Percentiles rank a stretch among this genome's conserved stretches.
These are phyloP conservation scores for Diacarnus erythraeanus DNA, from an alignment of 37 sponge, comb jelly and placozoan genomes.

Conservation along the genomic window DNA sequence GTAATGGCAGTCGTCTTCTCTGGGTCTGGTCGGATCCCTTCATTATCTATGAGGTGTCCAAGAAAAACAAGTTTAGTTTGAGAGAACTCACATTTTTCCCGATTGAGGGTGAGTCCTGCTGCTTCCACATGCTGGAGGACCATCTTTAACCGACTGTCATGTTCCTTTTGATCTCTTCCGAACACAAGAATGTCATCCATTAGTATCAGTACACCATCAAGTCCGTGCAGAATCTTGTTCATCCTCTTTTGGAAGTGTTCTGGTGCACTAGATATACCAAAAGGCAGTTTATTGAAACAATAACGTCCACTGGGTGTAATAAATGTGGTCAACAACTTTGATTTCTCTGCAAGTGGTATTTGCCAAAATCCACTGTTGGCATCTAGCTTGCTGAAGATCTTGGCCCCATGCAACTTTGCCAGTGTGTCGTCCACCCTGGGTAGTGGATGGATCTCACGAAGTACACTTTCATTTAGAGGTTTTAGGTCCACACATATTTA, in stretches of 20 bases:
- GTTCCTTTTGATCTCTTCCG: conserved; percentile 16
- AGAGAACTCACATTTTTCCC: conserved; percentile 41
- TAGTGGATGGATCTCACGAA: conserved; percentile 44
- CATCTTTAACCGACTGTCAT: conserved; percentile 13
- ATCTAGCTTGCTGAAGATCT: conserved; percentile 52
- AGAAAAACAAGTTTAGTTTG: conserved; percentile 8
- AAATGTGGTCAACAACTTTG: no score
- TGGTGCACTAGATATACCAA: conserved; percentile 51
- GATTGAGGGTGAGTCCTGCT: conserved; percentile 51
- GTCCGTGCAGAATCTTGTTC: conserved; percentile 17
- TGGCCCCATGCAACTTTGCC: conserved; percentile 56
- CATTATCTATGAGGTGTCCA: conserved; percentile 10
- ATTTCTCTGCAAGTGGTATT: no score
- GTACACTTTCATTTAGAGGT: conserved; percentile 13
- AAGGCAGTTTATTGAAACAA: conserved; percentile 44
- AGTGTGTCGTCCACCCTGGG: conserved; percentile 58
- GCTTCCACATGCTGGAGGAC: conserved; percentile 11
- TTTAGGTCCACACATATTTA: conserved; percentile 50
- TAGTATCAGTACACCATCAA: conserved; percentile 33
- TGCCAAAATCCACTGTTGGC: conserved; percentile 67
- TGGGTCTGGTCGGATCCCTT: conserved; percentile 48
- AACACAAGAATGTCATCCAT: conserved; percentile 27
- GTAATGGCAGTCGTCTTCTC: conserved; percentile 43
- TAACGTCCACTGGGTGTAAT: no score
- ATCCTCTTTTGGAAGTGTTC: conserved; percentile 42